Base-by-base conservation (phyloP, 2,113 vertebrate species). In the Geococcyx californianus region DNA sequence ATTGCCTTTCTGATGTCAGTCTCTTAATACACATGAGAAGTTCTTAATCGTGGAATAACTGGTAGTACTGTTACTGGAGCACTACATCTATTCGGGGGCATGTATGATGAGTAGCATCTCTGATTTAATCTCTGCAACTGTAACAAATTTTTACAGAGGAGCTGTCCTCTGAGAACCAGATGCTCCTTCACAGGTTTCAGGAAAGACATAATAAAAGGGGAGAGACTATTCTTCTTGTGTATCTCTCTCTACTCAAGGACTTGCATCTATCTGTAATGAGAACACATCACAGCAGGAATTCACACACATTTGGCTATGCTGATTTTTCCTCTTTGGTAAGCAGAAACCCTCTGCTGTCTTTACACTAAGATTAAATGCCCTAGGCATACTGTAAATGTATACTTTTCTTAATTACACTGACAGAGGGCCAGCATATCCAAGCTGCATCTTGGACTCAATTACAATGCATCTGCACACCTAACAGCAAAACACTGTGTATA, bases 261-360 rank as follows among this genome's bases (percentile, higher is more conserved):
- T 87, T 47, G 33, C 66, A 70, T 56, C 33, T 70, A 52, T 45
- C 62, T 90, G 74, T 67, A 96, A 97, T 10, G 58, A 58, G 84
- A 94, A 74, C 91, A 91, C 44, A 93, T 91, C 93, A 91, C 87
- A 93, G 91, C 74, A 91, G 81, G 92, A 91, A 75, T 1, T 1
- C n/a, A 78, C 19, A 31, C 64, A 72, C 11, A 94, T 79, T 93
- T 82, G 62, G 70, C 73, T 75, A 68, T 42, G 66, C 40, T 84
- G 58, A 74, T 82, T 93, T 91, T 52, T 92, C 40, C 34, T 86
- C 29, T 66, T 64, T 52, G 38, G 44, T 81, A 93, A 67, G 60
- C 24, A 89, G 80, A 91, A 92, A 77, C 12, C 16, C 76, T 91
- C 56, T 76, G 69, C 56, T 89, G 44, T 60, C 52, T 68, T 40